Percentiles rank a stretch among this genome's conserved stretches.
Conservation (phyloP, 2,888 invertebrate genomes). For the Aplocera efformata region DNA sequence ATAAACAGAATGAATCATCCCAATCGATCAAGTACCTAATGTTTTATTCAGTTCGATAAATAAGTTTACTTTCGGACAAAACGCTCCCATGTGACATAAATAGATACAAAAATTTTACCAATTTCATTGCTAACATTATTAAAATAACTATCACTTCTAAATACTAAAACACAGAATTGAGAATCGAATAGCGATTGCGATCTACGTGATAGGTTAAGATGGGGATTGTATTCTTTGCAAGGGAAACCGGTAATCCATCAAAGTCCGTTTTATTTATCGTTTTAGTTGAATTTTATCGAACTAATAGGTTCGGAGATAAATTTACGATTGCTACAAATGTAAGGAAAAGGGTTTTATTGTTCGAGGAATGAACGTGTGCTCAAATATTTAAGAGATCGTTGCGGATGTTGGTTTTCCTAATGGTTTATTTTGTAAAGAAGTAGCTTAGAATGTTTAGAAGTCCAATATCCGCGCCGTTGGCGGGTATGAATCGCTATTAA, state of each 20-base stretch:
- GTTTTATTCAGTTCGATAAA: slow-evolving; percentile 73
- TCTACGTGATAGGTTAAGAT: neutral
- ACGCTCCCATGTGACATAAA: slow-evolving; percentile 74
- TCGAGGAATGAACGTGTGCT: slow-evolving; percentile 12
- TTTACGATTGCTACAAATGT: slow-evolving; percentile 72
- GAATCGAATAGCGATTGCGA: neutral
- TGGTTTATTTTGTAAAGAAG: no score
- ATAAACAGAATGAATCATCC: slow-evolving; percentile 52
- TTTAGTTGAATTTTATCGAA: slow-evolving; percentile 79
- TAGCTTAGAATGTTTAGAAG: no score
- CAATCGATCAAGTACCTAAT: slow-evolving; percentile 63
- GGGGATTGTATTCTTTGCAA: slow-evolving; percentile 58
- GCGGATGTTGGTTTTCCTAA: slow-evolving; percentile 3
- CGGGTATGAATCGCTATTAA: no score
- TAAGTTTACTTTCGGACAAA: slow-evolving; percentile 77
- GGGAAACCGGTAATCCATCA: slow-evolving; percentile 75
- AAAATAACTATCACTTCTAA: slow-evolving; percentile 1
- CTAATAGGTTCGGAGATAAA: slow-evolving; percentile 76
- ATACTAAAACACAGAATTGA: slow-evolving; percentile 1
- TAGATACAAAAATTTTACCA: slow-evolving; percentile 65
- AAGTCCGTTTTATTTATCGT: slow-evolving; percentile 79
- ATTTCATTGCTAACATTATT: slow-evolving; percentile 17
- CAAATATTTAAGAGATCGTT: slow-evolving; percentile 16
- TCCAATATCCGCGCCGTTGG: no score
- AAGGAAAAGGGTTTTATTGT: slow-evolving; percentile 65